Percentiles rank a stretch among this genome's conserved stretches.
These are phyloP conservation scores for Cotesia chilonis DNA, from an alignment of 1,140 invertebrate genomes.

Conservation along the genomic window DNA sequence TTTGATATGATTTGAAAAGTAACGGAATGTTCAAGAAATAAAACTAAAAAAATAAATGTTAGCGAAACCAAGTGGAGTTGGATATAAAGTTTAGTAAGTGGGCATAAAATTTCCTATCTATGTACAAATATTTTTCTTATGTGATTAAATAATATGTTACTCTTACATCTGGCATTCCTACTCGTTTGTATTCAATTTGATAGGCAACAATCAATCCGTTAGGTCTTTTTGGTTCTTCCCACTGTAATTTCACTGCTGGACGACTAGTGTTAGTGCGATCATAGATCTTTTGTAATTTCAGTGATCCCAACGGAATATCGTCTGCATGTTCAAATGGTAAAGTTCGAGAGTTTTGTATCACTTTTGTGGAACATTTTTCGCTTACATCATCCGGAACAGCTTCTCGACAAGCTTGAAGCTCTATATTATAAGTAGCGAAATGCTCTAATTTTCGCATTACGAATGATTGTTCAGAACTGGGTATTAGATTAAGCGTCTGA, in stretches of 20 bases:
- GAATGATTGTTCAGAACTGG: constrained; percentile 57
- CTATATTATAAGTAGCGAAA: constrained; percentile 77
- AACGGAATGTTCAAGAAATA: too few relatives aligned
- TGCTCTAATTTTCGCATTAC: constrained; percentile 74
- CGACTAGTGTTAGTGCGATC: constrained; percentile 59
- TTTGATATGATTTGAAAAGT: too few relatives aligned
- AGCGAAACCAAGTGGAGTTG: too few relatives aligned
- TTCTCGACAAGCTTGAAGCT: constrained; percentile 77
- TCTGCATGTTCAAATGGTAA: constrained; percentile 67
- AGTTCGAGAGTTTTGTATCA: constrained; percentile 64
- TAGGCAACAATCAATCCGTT: constrained; percentile 89
- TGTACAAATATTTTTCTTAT: constrained; percentile 2
- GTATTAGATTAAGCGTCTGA: constrained; percentile 50
- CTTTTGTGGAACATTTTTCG: constrained; percentile 60
- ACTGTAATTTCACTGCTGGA: constrained; percentile 71
- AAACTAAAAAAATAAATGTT: too few relatives aligned
- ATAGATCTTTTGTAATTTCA: constrained; percentile 59
- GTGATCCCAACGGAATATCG: constrained; percentile 63
- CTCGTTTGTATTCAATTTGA: constrained; percentile 76
- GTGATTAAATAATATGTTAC: constrained; percentile 3
- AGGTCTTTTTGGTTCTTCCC: constrained; percentile 82
- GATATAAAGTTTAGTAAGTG: too few relatives aligned
- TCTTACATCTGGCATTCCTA: constrained; percentile 71
- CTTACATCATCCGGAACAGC: constrained; percentile 57
- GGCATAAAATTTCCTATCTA: not conserved